Conservation (phyloP, 2,888 invertebrate genomes). For the Phytoseiulus persimilis region DNA sequence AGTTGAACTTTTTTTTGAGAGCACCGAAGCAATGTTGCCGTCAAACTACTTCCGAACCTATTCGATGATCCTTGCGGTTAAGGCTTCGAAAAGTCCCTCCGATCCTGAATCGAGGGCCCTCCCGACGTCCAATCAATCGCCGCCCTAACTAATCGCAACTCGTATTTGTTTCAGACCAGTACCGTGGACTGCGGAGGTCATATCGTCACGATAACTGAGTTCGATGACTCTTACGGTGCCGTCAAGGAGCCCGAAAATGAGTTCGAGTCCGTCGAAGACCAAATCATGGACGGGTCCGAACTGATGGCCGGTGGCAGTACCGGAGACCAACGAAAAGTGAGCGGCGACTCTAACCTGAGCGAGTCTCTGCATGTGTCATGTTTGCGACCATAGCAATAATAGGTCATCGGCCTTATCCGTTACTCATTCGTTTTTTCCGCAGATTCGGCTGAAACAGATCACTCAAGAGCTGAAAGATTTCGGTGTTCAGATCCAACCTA, state of each 20-base stretch:
- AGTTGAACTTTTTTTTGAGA: too few species aligned
- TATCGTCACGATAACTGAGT: constrained; percentile 20
- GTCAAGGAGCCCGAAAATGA: constrained; percentile 8
- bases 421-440: not conserved
- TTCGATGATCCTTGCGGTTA: too few species aligned
- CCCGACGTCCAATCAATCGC: not conserved
- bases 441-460: constrained; percentile 22
- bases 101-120: too few species aligned
- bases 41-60: too few species aligned
- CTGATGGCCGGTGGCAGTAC: not conserved
- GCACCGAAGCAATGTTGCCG: too few species aligned
- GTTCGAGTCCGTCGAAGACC: not conserved
- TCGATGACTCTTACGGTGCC: constrained; percentile 15
- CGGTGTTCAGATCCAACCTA: constrained; percentile 26
- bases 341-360: not conserved
- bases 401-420: too few species aligned
- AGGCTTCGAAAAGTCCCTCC: too few species aligned
- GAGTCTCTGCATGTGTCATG: too few species aligned
- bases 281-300: not conserved
- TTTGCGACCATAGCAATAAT: not conserved
- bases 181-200: constrained; percentile 32
- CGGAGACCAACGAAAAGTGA: constrained; percentile 15
- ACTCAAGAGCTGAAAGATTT: constrained; percentile 19
- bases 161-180: not conserved
- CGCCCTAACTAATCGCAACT: not conserved